Evolutionary conservation across 2,797 vertebrate species (phyloP), one percentile per base, ranked within the genome.

Genomic region (Danio kyathit): DNA sequence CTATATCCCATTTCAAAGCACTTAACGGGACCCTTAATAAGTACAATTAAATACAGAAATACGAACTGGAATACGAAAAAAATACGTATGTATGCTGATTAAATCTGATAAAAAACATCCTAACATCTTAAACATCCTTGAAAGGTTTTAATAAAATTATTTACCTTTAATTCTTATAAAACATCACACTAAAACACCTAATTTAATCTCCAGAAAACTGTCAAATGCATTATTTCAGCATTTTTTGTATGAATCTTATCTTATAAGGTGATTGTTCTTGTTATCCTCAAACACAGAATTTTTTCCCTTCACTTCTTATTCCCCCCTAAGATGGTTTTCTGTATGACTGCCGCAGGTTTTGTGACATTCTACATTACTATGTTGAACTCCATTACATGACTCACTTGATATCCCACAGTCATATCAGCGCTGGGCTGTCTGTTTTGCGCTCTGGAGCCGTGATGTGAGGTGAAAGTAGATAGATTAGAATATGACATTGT

Each of bases 401-500:
- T 60, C 11, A 9, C 16, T 17, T 69, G 64, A 77, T 48, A 67
- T 67, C 19, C 9, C 6, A 21, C 49, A 44, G 61, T 76, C 19
- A 38, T 44, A 66, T 66, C 51, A 17, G 75, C 11, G 1, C 63
- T 21, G 7, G 19, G n/a, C 10, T 56, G 63, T 65, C 63, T 65
- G 63, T 72, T 29, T 60, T 59, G 13, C 13, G 0, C 11, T 9
- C 54, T 40, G 3, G 19, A 51, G 44, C 17, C n/a, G 0, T 63
- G 59, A 91, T 89, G 72, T 71, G 79, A 87, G 84, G 83, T 85
- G 91, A 91, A 90, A 91, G 86, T 87, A 76, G 84, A 89, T 86
- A 83, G 57, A 85, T 86, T 83, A 88, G 81, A 91, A 91, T 92
- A 90, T 91, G 89, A 91, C 90, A 88, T 84, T 77, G 86, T 91